A percentile compares a stretch with the other conserved stretches of the same genome.
Conservation (phyloP, 2,113 vertebrate species). For the Chamaea fasciata region DNA sequence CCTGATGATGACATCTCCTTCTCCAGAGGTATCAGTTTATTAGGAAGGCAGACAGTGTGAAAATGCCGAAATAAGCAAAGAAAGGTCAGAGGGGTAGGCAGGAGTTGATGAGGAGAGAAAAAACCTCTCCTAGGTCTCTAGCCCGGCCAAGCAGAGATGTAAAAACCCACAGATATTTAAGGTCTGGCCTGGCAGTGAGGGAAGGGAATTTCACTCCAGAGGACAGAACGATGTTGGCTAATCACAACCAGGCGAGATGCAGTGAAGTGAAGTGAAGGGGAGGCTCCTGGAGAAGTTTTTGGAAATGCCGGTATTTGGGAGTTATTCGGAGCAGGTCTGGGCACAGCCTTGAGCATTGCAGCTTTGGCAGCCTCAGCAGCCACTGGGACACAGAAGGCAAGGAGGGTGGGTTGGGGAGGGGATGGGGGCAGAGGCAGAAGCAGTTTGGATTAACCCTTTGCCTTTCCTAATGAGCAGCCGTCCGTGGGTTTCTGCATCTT, state of each 20-base stretch:
- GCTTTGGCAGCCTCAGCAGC: neutral
- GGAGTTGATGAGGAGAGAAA: neutral
- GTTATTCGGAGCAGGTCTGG: neutral
- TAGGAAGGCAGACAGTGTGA: neutral
- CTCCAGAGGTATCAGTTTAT: neutral
- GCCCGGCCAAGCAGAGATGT: neutral
- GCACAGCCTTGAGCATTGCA: rapidly evolving
- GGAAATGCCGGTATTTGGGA: neutral
- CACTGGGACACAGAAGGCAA: neutral
- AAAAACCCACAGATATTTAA: neutral
- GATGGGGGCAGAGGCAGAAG: neutral
- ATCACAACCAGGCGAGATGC: neutral
- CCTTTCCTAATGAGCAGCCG: neutral
- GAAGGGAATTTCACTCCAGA: neutral
- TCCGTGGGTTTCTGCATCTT: rapidly evolving
- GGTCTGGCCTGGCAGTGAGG: neutral
- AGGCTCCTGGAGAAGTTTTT: neutral
- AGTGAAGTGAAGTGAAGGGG: neutral
- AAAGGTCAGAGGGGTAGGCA: neutral
- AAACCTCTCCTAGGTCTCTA: neutral
- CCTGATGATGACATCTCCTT: neutral
- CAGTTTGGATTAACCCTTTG: neutral
- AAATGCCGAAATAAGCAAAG: neutral
- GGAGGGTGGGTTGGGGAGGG: neutral
- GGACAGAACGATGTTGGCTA: rapidly evolving